These are phyloP conservation scores for Cheiracanthium punctorium DNA, from an alignment of 2,888 invertebrate genomes.

Conservation along the genomic window DNA sequence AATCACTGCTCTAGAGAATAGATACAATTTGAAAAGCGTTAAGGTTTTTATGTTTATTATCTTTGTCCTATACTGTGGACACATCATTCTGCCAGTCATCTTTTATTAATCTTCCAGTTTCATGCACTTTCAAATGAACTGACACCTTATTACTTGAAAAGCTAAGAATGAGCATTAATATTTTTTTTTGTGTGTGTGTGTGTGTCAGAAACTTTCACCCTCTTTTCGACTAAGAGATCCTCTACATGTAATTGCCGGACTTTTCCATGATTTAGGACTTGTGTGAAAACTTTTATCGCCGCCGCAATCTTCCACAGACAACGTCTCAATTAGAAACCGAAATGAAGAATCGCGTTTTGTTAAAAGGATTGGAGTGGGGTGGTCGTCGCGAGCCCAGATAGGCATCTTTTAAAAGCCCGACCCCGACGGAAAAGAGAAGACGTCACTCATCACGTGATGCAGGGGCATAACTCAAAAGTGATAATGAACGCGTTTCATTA, in stretches of 20 bases:
- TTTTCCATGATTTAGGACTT: slow-evolving; percentile 59
- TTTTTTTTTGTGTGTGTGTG: too few relatives aligned
- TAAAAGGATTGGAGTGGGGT: slow-evolving; percentile 62
- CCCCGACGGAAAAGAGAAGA: slow-evolving; percentile 48
- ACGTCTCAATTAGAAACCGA: slow-evolving; percentile 68
- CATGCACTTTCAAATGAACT: too few relatives aligned
- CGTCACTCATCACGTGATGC: slow-evolving; percentile 34
- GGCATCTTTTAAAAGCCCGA: slow-evolving; percentile 61
- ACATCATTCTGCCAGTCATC: too few relatives aligned
- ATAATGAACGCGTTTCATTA: slow-evolving; percentile 63
- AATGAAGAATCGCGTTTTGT: slow-evolving; percentile 67
- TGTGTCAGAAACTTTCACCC: too few relatives aligned
- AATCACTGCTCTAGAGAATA: too few relatives aligned
- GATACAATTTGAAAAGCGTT: too few relatives aligned
- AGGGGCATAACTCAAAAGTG: slow-evolving; percentile 32
- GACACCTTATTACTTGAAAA: not conserved
- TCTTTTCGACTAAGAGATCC: slow-evolving; percentile 10
- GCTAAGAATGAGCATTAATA: not conserved
- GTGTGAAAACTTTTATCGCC: slow-evolving; percentile 67
- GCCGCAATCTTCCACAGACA: slow-evolving; percentile 32
- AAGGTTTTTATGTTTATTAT: too few relatives aligned
- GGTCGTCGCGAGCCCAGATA: slow-evolving; percentile 51
- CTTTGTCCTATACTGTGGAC: too few relatives aligned
- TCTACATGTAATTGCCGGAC: slow-evolving; percentile 52
- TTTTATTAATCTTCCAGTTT: too few relatives aligned